These are phyloP conservation scores for Myopa testacea DNA, from an alignment of 2,888 invertebrate genomes.

Conservation along the genomic window DNA sequence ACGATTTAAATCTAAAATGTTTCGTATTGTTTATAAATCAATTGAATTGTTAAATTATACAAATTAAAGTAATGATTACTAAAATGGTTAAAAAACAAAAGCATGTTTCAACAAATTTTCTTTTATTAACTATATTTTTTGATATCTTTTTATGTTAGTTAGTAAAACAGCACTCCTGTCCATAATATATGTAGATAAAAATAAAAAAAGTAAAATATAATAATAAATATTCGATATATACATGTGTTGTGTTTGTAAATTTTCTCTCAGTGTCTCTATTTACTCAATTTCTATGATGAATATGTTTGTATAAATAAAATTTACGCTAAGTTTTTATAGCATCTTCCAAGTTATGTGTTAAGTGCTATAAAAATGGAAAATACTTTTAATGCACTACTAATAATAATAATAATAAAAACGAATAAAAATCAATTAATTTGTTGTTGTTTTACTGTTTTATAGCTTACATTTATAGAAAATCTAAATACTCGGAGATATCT, in stretches of 20 bases:
- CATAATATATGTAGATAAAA: too few relatives aligned
- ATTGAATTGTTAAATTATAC: too few relatives aligned
- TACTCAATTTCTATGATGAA: neutral
- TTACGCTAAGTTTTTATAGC: slow-evolving; percentile 26
- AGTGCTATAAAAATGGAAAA: slow-evolving; percentile 33
- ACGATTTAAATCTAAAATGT: too few relatives aligned
- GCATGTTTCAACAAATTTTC: too few relatives aligned
- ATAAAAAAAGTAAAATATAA: too few relatives aligned
- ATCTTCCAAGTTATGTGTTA: slow-evolving; percentile 30
- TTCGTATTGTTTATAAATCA: too few relatives aligned
- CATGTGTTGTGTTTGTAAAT: too few relatives aligned
- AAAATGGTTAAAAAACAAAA: too few relatives aligned
- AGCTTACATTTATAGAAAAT: slow-evolving; percentile 45
- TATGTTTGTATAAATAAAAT: neutral
- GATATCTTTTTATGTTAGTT: too few relatives aligned
- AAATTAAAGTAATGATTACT: too few relatives aligned
- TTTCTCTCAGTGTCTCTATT: neutral
- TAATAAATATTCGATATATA: neutral
- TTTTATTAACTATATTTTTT: too few relatives aligned
- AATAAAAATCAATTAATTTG: slow-evolving; percentile 60
- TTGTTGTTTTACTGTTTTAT: slow-evolving; percentile 51
- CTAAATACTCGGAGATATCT: neutral
- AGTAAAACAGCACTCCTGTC: too few relatives aligned
- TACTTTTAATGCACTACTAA: slow-evolving; percentile 45
- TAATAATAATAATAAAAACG: slow-evolving; percentile 35